phyloP scores from a whole-genome alignment of 2,113 vertebrate species.

The Perca schrenkii region DNA sequence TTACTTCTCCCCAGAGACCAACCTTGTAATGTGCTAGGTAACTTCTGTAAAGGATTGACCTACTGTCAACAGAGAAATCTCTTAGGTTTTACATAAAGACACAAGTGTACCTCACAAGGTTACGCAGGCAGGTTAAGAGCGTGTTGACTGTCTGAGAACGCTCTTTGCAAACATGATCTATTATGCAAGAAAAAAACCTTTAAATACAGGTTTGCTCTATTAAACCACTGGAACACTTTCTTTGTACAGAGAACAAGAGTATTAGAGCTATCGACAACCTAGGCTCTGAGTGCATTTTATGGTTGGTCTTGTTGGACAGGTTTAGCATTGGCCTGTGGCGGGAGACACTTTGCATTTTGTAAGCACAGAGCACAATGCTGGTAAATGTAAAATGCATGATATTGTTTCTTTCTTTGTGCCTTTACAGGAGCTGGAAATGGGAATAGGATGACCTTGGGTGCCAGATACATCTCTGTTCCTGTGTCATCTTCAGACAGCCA shows the following conservation, averaged over 20 bases:
- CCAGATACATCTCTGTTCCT: conserved; percentile 71
- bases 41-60: conserved; percentile 83
- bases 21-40: conserved; percentile 85
- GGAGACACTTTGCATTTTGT: conserved; percentile 53
- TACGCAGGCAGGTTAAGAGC: conserved; percentile 67
- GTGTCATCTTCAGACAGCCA: conserved; percentile 78
- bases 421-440: conserved; percentile 52
- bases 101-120: conserved; percentile 77
- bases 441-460: conserved; percentile 81
- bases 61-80: conserved; percentile 84
- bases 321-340: conserved; percentile 31
- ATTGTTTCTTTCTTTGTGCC: conserved; percentile 54
- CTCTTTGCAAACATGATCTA: conserved; percentile 43
- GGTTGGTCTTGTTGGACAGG: conserved; percentile 19
- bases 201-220: conserved; percentile 24
- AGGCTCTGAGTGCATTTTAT: conserved; percentile 10
- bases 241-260: conserved; percentile 25
- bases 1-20: conserved; percentile 84
- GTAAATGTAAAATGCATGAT: conserved; percentile 63
- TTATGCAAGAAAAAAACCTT: neutral
- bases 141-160: conserved; percentile 23
- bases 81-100: conserved; percentile 74
- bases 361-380: conserved; percentile 14
- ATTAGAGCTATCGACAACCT: neutral
- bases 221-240: conserved; percentile 6